These are phyloP conservation scores for Entelurus aequoreus DNA, from an alignment of 2,113 vertebrate species.

Conservation along the genomic window DNA sequence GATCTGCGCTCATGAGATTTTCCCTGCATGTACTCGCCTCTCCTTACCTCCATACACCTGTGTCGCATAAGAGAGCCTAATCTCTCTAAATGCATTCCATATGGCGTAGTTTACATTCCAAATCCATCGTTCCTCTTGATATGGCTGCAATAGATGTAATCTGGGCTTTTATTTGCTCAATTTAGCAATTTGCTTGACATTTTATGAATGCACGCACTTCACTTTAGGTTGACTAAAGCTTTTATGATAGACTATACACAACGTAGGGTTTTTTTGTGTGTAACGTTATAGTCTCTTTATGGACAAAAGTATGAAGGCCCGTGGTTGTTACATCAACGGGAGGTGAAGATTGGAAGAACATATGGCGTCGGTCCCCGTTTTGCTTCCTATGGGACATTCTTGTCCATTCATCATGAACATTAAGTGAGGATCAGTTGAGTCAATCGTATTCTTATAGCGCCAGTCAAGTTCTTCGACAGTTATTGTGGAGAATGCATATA, in stretches of 20 bases:
- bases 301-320: background rate
- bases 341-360: background rate
- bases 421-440: no score
- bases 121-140: conserved; percentile 51
- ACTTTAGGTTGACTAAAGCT: conserved; percentile 8
- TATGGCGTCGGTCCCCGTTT: background rate
- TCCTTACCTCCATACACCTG: conserved; percentile 15
- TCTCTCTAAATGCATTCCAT: conserved; percentile 47
- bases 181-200: conserved; percentile 41
- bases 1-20: conserved; percentile 29
- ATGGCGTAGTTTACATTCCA: conserved; percentile 52
- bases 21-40: background rate
- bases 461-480: no score
- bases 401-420: background rate
- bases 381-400: background rate
- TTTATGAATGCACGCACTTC: conserved; percentile 28
- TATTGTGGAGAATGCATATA: no score
- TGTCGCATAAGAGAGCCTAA: conserved; percentile 27
- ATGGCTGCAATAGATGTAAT: conserved; percentile 42
- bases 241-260: conserved; percentile 15
- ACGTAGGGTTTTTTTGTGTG: conserved; percentile 2
- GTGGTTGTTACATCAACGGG: no score
- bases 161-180: conserved; percentile 43
- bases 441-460: no score
- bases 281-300: background rate